Evolutionary conservation across 2,888 invertebrate species (phyloP).

Genomic region (Sclerodermus sp.): DNA sequence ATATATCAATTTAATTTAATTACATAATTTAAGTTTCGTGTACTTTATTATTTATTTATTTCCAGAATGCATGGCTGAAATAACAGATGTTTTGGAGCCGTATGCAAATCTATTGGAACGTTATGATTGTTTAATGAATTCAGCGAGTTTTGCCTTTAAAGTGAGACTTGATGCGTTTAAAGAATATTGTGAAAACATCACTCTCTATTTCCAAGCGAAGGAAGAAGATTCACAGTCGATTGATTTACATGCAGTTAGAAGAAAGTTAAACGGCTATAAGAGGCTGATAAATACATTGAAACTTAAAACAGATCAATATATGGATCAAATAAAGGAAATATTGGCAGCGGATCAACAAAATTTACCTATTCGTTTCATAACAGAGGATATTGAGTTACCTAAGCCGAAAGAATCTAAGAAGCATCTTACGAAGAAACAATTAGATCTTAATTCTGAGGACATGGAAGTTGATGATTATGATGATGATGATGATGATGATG

Average conservation of each 20-base stretch:
- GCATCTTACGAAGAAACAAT: not conserved
- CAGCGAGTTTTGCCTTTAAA: conserved; percentile 71
- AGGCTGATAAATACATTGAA: conserved; percentile 75
- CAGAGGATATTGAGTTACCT: no score
- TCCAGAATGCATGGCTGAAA: conserved; percentile 63
- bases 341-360: conserved; percentile 61
- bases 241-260: conserved; percentile 86
- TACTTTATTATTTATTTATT: conserved; percentile 21
- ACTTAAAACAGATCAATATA: conserved; percentile 69
- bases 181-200: conserved; percentile 85
- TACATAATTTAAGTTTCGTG: no score
- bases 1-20: no score
- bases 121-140: conserved; percentile 66
- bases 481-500: conserved; percentile 18
- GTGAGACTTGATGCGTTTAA: conserved; percentile 69
- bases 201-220: conserved; percentile 84
- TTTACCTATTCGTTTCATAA: conserved; percentile 52
- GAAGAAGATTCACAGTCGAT: conserved; percentile 69
- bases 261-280: conserved; percentile 78
- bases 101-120: conserved; percentile 67
- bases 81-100: conserved; percentile 69
- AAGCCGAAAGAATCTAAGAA: no score
- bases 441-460: conserved; percentile 38
- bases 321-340: conserved; percentile 70
- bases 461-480: conserved; percentile 35